These are phyloP conservation scores for Mirounga angustirostris DNA, from an alignment of 2,113 vertebrate species.

Conservation along the genomic window DNA sequence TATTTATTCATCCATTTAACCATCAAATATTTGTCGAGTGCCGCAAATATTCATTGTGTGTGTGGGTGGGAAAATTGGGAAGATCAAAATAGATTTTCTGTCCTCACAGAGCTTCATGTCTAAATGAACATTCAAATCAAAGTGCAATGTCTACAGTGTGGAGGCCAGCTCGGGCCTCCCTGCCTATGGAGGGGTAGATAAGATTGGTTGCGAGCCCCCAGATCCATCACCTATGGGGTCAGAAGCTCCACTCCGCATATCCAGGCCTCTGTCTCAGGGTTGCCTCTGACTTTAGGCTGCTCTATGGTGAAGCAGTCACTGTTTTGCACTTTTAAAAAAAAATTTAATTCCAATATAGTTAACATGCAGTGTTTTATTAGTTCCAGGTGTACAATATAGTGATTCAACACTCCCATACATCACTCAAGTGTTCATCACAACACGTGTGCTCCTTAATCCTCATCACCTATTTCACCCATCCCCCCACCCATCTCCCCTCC, in stretches of 20 bases:
- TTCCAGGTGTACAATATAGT: background rate
- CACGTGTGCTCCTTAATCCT: background rate
- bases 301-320: background rate
- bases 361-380: background rate
- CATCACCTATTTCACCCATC: background rate
- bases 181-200: background rate
- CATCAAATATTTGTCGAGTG: background rate
- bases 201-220: background rate
- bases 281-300: background rate
- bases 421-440: background rate
- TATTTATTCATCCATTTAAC: slow-evolving; percentile 30
- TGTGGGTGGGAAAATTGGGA: background rate
- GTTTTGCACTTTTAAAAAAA: background rate
- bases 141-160: background rate
- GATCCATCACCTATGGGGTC: background rate
- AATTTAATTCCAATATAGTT: background rate
- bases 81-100: slow-evolving; percentile 19
- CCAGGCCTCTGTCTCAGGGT: fast-evolving
- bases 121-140: background rate
- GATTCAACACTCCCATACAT: background rate
- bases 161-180: background rate
- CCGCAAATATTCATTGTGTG: background rate
- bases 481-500: background rate
- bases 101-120: background rate
- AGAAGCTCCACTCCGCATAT: background rate